Conservation (phyloP, 37 sponge, comb jelly and placozoan species). For the Aphrocallistes beatrix region DNA sequence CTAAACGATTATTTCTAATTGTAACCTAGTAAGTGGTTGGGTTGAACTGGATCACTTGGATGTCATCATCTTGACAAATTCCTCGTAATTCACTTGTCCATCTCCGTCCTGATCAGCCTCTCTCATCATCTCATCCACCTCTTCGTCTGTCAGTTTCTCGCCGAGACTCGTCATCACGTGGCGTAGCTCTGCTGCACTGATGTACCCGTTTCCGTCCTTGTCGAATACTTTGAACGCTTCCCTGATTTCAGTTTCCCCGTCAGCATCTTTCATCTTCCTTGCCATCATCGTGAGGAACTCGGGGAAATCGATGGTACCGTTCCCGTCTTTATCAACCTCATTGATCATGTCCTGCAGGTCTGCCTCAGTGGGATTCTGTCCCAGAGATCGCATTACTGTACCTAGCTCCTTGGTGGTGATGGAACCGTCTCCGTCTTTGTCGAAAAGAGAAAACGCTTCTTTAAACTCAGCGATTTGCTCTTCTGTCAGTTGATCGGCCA, state of each 20-base stretch:
- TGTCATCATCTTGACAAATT: slow-evolving; percentile 43
- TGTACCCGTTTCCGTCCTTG: slow-evolving; percentile 99
- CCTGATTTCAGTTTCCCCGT: slow-evolving; percentile 90
- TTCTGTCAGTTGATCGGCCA: slow-evolving; percentile 78
- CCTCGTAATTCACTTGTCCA: slow-evolving; percentile 22
- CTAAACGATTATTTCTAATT: too few species aligned
- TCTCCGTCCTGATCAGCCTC: neutral
- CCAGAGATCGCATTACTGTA: slow-evolving; percentile 97
- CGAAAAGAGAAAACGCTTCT: slow-evolving; percentile 98
- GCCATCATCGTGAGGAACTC: slow-evolving; percentile 99
- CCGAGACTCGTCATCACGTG: slow-evolving; percentile 99
- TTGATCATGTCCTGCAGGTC: slow-evolving; percentile 87
- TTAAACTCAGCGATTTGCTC: slow-evolving; percentile 98
- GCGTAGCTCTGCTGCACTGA: slow-evolving; percentile 92
- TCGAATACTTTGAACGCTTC: slow-evolving; percentile 98
- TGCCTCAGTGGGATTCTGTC: slow-evolving; percentile 97
- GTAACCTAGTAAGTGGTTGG: too few species aligned
- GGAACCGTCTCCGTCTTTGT: slow-evolving; percentile 99
- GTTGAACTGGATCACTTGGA: too few species aligned
- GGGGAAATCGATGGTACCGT: slow-evolving; percentile 97
- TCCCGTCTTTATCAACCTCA: slow-evolving; percentile 71
- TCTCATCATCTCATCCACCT: slow-evolving; percentile 49
- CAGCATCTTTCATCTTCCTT: slow-evolving; percentile 96
- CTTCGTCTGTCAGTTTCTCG: slow-evolving; percentile 97
- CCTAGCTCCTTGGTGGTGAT: slow-evolving; percentile 98